Base-by-base conservation (phyloP, 2,888 invertebrate genomes). In the Megamerina dolium region DNA sequence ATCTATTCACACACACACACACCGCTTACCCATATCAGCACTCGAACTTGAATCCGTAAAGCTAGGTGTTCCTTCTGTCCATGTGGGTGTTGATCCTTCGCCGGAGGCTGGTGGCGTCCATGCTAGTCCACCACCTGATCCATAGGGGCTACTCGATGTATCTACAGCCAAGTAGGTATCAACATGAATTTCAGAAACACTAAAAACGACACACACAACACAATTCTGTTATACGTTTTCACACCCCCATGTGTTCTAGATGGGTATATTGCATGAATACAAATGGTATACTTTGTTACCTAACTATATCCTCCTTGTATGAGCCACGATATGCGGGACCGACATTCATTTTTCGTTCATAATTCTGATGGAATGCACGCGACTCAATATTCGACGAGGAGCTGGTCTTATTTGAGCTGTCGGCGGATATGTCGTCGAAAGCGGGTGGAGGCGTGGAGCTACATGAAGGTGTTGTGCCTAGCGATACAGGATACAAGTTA, bases 41-140 rank as follows among this genome's bases (percentile, higher is more conserved):
- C 89, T 89, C 74, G 92, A 91, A 74, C 94, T 94, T 61, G 94
- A 95, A 73, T 94, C 92, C 29, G 95, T 95, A 75, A 92, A 95
- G 69, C 93, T 93, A 48, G 95, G 95, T 56, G 95, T 95, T 61
- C 95, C 95, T 76, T 95, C 95, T 36, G 95, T 95, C 89, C 94
- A 95, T 32, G 95, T 95, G n/a, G 95, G 94, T 29, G 95, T 95
- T 6, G 87, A 87, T 30, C 89, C 89, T 71, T 90, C 88, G 43
- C 86, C 85, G 34, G 87, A 87, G 36, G 86, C 83, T 2, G 88
- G 88, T 18, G 87, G 88, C 14, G 88, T 88, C 88, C 88, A 89
- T 53, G 72, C 69, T 50, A 72, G 54, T 23, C 70, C 72, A 44
- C 72, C 72, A 37, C 72, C 61, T 26, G 81, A 80, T 58, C 79